Evolutionary conservation across 1,140 invertebrate genomes (phyloP), one percentile per base, ranked within the genome.

Genomic region (Brachionus asplanchnoidis): DNA sequence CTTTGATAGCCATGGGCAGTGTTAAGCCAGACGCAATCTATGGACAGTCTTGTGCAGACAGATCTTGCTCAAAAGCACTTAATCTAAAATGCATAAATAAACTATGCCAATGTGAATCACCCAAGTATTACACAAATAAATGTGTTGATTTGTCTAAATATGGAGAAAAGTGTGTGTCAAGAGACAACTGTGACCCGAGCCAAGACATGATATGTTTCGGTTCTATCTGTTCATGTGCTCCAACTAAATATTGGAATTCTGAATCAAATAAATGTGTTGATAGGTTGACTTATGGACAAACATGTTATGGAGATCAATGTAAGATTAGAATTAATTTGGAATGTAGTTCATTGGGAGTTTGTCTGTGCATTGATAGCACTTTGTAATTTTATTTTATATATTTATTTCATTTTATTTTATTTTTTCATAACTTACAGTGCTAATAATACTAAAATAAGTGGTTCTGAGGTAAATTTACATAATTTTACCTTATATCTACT

Each of bases 141-240:
- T 68, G 66, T 68, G 66, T 68, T 5, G 66, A 68, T 40, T 32
- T 68, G 66, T 68, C 66, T 3, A 68, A 68, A 28, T 68, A 68
- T 40, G 66, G 66, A 4, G 66, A 68, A 68, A 68, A 40, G 20
- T 68, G 66, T 68, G 14, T 68, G 2, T 36, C 32, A 6, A 68
- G 26, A 32, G 26, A 32, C 5, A 32, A 68, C 12, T 68, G 66
- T 68, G 32, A 32, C n/a, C 26, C 66, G 6, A 40, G 26, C 5
- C 66, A 68, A 28, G 32, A 40, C 23, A 14, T 68, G 14, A 68
- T 32, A 2, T 68, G 66, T 32, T 14, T 32, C 0, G 66, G 28
- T 6, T 68, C 66, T 5, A 12, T 68, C 12, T 68, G 66, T 17
- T 32, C 26, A n/a, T 68, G 66, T 68, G 66, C 66, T 68, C n/a